Percentiles rank a stretch among this genome's conserved stretches.
Conservation (phyloP, 2,888 invertebrate species). For the Ophioninae sp. region DNA sequence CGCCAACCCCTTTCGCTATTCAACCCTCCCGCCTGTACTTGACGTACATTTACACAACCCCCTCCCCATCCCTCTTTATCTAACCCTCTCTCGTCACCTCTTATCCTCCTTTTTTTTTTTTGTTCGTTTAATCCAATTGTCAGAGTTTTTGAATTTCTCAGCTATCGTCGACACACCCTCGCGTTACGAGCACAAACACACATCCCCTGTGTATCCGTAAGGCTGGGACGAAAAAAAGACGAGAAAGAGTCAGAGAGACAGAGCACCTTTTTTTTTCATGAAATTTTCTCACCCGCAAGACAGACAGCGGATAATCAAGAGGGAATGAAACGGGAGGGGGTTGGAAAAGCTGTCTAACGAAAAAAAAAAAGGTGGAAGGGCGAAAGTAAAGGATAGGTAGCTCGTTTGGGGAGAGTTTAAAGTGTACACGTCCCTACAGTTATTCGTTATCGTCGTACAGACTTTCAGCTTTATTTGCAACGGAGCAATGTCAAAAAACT, state of each 20-base stretch:
- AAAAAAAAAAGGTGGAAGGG: conserved; percentile 19
- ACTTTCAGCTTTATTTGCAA: neutral
- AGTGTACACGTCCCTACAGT: conserved; percentile 7
- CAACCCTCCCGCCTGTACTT: conserved; percentile 49
- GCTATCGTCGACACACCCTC: conserved; percentile 47
- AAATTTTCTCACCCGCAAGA: conserved; percentile 15
- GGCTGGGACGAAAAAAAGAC: neutral
- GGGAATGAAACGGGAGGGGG: no score
- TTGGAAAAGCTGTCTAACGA: conserved; percentile 14
- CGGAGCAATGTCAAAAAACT: conserved; percentile 12
- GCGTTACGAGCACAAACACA: neutral
- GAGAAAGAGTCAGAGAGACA: no score
- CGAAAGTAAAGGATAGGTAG: neutral
- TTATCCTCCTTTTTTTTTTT: conserved; percentile 31
- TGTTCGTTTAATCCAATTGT: conserved; percentile 58
- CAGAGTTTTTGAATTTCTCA: conserved; percentile 55
- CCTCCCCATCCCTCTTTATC: neutral
- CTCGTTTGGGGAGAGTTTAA: neutral
- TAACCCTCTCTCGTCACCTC: neutral
- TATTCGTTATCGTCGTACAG: conserved; percentile 19
- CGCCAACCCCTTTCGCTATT: conserved; percentile 14
- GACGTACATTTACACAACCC: conserved; percentile 35
- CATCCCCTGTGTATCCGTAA: conserved; percentile 1
- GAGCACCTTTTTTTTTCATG: conserved; percentile 16
- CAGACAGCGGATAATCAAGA: neutral